Conservation (phyloP, 2,888 invertebrate species). For the Diarsia rubi region DNA sequence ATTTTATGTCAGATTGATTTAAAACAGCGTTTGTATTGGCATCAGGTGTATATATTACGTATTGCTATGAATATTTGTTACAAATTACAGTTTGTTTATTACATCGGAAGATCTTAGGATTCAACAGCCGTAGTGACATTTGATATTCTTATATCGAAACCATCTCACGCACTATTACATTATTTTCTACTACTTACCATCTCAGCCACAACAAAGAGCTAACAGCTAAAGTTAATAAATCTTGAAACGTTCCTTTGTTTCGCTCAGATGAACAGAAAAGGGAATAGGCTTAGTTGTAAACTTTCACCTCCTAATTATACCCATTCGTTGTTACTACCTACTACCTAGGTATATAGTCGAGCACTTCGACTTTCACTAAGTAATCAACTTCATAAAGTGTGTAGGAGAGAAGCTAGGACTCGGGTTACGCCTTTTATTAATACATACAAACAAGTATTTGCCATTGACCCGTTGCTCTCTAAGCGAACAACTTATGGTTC, state of each 20-base stretch:
- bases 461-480: conserved; percentile 52
- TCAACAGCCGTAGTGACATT: conserved; percentile 41
- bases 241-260: conserved; percentile 47
- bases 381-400: conserved; percentile 61
- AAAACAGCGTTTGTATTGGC: conserved; percentile 65
- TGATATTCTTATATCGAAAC: conserved; percentile 46
- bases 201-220: conserved; percentile 3
- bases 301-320: conserved; percentile 63
- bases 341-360: conserved; percentile 38
- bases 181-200: conserved; percentile 5
- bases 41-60: conserved; percentile 58
- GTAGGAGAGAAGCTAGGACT: conserved; percentile 54
- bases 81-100: conserved; percentile 40
- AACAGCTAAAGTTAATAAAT: conserved; percentile 15
- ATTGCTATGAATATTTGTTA: conserved; percentile 45
- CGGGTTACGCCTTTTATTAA: conserved; percentile 51
- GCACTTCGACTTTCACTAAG: conserved; percentile 60
- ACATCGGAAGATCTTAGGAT: conserved; percentile 51
- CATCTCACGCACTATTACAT: not conserved
- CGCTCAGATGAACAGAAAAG: conserved; percentile 41
- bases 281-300: conserved; percentile 51
- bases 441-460: conserved; percentile 56
- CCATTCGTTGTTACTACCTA: conserved; percentile 49
- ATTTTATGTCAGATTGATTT: conserved; percentile 69
- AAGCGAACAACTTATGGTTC: conserved; percentile 43